Base-by-base conservation (phyloP, 2,113 vertebrate species). In the Alaudala cheleensis region DNA sequence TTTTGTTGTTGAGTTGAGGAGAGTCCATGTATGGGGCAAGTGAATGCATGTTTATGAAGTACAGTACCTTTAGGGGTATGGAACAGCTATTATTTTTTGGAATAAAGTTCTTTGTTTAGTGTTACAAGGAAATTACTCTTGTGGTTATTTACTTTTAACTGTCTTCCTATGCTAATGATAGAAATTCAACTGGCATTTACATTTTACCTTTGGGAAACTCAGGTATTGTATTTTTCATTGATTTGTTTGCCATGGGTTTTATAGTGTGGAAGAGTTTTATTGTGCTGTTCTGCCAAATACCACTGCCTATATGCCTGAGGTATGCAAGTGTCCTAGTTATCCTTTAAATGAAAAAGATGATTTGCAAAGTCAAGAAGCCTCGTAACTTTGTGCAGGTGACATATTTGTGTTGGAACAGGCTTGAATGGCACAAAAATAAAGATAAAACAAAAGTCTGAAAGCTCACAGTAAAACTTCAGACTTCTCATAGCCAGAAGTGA, bases 111-210 rank as follows among this genome's bases (percentile, higher is more conserved):
- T 89, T 85, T 89, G 40, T 77, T 81, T 64, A 73, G 34, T 33
- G n/a, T 83, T 94, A 62, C 12, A 90, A 79, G 33, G 54, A 77
- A 50, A 69, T 50, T 0, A 66, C 28, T 85, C 23, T 60, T 67
- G 23, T 65, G 34, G 33, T 87, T 88, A 70, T 79, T 93, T 92
- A 47, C 77, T 94, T 93, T 92, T 25, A 84, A 19, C 53, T 87
- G 25, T 26, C 18, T 60, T 92, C 53, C 11, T 6, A 5, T 65
- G 19, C 49, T 60, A 61, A 42, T 40, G 33, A 61, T 84, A 86
- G 53, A 76, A 91, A 71, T 81, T 53, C 12, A 24, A 7, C 25
- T 76, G 40, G 12, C 21, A 11, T 73, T 61, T 81, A 58, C 24
- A 18, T 76, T 44, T 45, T 81, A 56, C 33, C 28, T 64, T 71